These are phyloP conservation scores for Calliopsis andreniformis DNA, from an alignment of 1,140 invertebrate genomes.

Conservation along the genomic window DNA sequence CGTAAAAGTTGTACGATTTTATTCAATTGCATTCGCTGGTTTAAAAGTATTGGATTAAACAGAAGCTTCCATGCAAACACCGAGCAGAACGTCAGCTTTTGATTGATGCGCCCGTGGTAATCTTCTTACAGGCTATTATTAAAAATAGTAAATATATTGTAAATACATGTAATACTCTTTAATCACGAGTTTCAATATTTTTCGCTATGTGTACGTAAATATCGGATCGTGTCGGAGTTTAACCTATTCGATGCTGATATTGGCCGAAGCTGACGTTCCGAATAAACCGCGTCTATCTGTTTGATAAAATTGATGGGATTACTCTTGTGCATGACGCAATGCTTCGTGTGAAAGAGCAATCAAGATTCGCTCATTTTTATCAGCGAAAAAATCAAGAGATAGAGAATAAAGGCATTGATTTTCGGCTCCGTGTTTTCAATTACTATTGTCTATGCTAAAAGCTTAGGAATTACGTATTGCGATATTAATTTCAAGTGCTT, in stretches of 20 bases:
- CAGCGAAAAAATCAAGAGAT: neutral
- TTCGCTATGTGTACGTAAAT: neutral
- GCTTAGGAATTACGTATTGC: too few relatives aligned
- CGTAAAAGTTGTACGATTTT: conserved; percentile 22
- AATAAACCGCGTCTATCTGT: neutral
- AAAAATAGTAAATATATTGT: conserved; percentile 26
- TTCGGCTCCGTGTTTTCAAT: neutral
- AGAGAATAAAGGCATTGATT: neutral
- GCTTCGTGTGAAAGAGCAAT: too few relatives aligned
- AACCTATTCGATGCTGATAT: neutral
- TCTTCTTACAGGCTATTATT: conserved; percentile 9
- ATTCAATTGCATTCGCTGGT: neutral
- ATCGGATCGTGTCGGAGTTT: neutral
- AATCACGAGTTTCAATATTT: conserved; percentile 2
- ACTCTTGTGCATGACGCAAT: neutral
- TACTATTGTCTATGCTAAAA: too few relatives aligned
- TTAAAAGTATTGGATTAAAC: conserved; percentile 20
- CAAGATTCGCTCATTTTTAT: neutral
- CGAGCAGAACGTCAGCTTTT: neutral
- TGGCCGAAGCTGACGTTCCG: neutral
- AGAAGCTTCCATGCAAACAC: neutral
- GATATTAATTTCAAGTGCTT: too few relatives aligned
- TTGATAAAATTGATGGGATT: neutral
- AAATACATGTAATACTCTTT: conserved; percentile 14
- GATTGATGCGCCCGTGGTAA: conserved; percentile 25